phyloP scores from a whole-genome alignment of 2,113 vertebrate species.

The Thalassoma bifasciatum region DNA sequence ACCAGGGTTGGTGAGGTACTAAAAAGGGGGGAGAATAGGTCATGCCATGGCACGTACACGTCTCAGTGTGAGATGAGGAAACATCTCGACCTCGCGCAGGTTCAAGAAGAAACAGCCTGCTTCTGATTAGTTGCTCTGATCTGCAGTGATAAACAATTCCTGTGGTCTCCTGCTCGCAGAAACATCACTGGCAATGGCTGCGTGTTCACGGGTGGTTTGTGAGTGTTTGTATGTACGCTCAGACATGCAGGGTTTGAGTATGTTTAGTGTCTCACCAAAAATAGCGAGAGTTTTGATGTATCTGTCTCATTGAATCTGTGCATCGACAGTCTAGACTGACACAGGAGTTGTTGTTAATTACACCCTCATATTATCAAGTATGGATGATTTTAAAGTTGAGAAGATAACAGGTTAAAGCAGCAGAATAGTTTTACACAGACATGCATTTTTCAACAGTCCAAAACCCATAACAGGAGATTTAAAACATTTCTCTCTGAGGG shows the following conservation, averaged over 20 bases:
- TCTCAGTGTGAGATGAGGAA: conserved; percentile 80
- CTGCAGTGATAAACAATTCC: conserved; percentile 89
- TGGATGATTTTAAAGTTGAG: conserved; percentile 16
- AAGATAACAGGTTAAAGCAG: too few relatives aligned
- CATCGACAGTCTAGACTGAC: conserved; percentile 20
- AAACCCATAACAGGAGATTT: conserved; percentile 28
- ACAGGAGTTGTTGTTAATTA: conserved; percentile 39
- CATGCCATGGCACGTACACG: conserved; percentile 69
- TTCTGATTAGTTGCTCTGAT: conserved; percentile 89
- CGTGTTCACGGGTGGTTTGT: conserved; percentile 56
- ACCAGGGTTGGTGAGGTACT: conserved; percentile 28
- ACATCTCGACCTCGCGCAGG: conserved; percentile 84
- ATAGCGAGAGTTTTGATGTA: not conserved
- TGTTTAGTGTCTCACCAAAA: conserved; percentile 19
- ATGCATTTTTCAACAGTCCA: not conserved
- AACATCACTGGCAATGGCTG: conserved; percentile 61
- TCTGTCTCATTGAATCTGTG: not conserved
- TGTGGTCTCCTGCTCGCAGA: conserved; percentile 83
- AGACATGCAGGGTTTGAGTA: conserved; percentile 39
- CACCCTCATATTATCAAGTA: conserved; percentile 30
- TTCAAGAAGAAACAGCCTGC: conserved; percentile 86
- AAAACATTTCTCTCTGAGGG: conserved; percentile 33
- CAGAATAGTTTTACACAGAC: too few relatives aligned
- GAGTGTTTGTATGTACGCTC: conserved; percentile 56
- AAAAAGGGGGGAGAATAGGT: conserved; percentile 53